These are phyloP conservation scores for Daphoenositta chrysoptera DNA, from an alignment of 2,113 vertebrate genomes.

Conservation along the genomic window DNA sequence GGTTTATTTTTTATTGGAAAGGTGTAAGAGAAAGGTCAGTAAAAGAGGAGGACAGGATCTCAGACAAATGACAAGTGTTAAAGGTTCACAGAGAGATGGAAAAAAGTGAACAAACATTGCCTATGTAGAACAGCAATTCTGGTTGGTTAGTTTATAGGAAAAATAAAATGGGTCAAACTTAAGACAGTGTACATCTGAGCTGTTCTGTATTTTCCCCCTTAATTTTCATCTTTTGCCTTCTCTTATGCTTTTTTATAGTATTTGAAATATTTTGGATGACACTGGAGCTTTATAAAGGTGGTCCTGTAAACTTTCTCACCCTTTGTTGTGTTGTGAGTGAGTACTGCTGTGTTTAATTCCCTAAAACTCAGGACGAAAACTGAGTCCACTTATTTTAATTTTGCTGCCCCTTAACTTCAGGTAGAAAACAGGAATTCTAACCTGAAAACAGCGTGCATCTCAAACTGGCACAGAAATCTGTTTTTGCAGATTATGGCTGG, in stretches of 20 bases:
- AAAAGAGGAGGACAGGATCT: neutral
- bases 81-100: neutral
- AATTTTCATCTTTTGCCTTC: neutral
- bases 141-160: neutral
- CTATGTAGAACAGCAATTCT: neutral
- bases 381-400: neutral
- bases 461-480: slow-evolving; percentile 1
- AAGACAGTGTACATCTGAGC: neutral
- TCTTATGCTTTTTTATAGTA: neutral
- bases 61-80: neutral
- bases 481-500: slow-evolving; percentile 63
- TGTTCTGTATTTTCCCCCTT: neutral
- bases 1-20: neutral
- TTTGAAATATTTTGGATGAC: neutral
- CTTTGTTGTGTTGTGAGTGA: neutral
- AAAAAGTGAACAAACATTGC: neutral
- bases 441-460: slow-evolving; percentile 26
- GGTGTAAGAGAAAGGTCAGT: neutral
- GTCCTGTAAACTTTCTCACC: neutral
- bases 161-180: neutral
- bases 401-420: neutral
- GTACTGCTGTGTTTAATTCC: neutral
- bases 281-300: neutral
- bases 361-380: neutral
- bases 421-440: slow-evolving; percentile 1